These are phyloP conservation scores for Drosophila setosimentum DNA, from an alignment of 2,888 invertebrate species.

Conservation along the genomic window DNA sequence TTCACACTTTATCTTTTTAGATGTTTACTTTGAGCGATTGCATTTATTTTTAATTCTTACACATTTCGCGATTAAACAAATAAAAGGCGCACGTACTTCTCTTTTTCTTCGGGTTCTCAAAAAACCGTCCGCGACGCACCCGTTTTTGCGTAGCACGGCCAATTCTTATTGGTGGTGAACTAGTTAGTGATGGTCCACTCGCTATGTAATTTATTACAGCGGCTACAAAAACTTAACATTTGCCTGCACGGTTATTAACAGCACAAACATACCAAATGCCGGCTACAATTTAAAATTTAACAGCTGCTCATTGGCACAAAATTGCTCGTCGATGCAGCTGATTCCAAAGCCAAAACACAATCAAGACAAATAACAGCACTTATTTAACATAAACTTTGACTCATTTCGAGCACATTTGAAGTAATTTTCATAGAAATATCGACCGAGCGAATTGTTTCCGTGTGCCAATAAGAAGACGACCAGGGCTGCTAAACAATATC, in stretches of 20 bases:
- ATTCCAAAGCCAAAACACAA: not conserved
- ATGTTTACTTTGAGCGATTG: constrained; percentile 58
- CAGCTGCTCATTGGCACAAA: not conserved
- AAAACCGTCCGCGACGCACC: constrained; percentile 33
- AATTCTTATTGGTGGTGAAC: constrained; percentile 39
- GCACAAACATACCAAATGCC: constrained; percentile 12
- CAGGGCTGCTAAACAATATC: not conserved
- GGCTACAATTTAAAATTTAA: constrained; percentile 10
- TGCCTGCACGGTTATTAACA: constrained; percentile 18
- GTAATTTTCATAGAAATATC: not conserved
- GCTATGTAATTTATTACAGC: not conserved
- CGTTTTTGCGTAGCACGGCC: constrained; percentile 28
- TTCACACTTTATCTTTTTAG: constrained; percentile 56
- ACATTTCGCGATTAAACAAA: constrained; percentile 67
- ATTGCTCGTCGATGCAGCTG: no score
- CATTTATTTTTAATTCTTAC: constrained; percentile 49
- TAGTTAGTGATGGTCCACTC: constrained; percentile 40
- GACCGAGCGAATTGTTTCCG: not conserved
- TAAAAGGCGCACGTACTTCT: constrained; percentile 41
- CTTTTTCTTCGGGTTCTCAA: constrained; percentile 1
- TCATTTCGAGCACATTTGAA: not conserved
- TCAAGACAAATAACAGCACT: not conserved
- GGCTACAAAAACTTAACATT: constrained; percentile 20
- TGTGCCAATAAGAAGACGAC: not conserved
- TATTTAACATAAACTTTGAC: not conserved